Percentiles rank a stretch among this genome's conserved stretches.
Evolutionary conservation across 2,113 vertebrate genomes (phyloP).

Genomic region (Cynocephalus volans): DNA sequence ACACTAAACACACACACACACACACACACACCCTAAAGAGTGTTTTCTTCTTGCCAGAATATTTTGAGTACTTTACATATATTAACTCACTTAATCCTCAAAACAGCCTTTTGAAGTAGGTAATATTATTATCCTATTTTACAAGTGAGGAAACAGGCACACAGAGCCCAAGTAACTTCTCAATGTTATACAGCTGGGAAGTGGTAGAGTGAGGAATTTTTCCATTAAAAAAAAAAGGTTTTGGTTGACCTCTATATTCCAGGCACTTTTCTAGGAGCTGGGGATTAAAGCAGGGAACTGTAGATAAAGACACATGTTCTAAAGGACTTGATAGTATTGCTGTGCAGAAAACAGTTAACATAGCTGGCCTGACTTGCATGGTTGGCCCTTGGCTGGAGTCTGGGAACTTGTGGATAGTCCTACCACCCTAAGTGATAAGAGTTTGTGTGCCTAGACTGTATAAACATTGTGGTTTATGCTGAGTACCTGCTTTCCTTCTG

Average conservation of each 20-base stretch:
- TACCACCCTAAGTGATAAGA: not conserved
- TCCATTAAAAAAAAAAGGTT: not conserved
- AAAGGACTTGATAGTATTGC: not conserved
- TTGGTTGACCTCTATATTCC: not conserved
- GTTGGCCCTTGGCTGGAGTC: not conserved
- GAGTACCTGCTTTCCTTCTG: not conserved
- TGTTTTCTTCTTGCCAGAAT: not conserved
- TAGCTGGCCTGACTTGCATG: not conserved
- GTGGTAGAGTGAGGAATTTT: not conserved
- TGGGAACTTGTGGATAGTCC: not conserved
- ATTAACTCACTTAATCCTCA: slow-evolving; percentile 17
- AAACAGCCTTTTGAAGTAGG: slow-evolving; percentile 13
- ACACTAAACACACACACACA: too few relatives aligned
- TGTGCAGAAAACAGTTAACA: not conserved
- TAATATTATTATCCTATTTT: not conserved
- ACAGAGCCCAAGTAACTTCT: not conserved
- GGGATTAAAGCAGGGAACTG: not conserved
- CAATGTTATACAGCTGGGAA: not conserved
- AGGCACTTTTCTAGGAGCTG: not conserved
- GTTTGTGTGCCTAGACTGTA: not conserved
- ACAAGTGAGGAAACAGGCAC: slow-evolving; percentile 20
- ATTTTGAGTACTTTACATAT: not conserved
- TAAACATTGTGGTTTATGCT: not conserved
- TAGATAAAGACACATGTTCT: not conserved
- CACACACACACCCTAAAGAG: not conserved